phyloP scores from a whole-genome alignment of 2,888 invertebrate species.

The Caradrina clavipalpis region DNA sequence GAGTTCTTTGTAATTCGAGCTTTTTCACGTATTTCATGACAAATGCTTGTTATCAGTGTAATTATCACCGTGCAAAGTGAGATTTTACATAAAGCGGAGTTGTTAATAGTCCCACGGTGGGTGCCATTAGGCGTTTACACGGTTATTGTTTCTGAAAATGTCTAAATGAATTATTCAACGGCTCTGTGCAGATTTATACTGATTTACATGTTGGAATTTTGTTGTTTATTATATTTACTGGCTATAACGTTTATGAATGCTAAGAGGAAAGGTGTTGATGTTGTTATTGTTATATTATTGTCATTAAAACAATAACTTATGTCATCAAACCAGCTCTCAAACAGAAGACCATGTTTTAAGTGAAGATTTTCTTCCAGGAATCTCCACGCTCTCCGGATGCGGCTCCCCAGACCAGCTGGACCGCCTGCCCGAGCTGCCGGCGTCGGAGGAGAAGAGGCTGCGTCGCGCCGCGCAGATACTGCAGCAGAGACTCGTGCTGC shows the following conservation, averaged over 20 bases:
- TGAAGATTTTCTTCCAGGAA: constrained; percentile 90
- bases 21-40: constrained; percentile 14
- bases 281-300: not conserved
- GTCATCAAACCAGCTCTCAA: not conserved
- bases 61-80: constrained; percentile 37
- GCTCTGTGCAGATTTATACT: constrained; percentile 26
- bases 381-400: constrained; percentile 95
- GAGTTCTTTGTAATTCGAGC: constrained; percentile 14
- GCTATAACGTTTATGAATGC: not conserved
- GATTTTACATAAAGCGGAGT: constrained; percentile 24
- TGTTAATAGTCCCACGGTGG: constrained; percentile 58
- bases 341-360: not conserved
- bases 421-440: constrained; percentile 94
- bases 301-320: not conserved
- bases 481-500: constrained; percentile 95
- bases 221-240: constrained; percentile 17
- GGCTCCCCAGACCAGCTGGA: constrained; percentile 94
- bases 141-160: constrained; percentile 44
- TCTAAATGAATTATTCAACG: constrained; percentile 48
- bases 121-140: constrained; percentile 53
- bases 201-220: constrained; percentile 24
- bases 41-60: constrained; percentile 23
- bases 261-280: not conserved
- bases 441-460: constrained; percentile 95
- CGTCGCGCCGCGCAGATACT: constrained; percentile 95